Evolutionary conservation across 1,140 invertebrate genomes (phyloP).

Genomic region (Hyphantria cunea): DNA sequence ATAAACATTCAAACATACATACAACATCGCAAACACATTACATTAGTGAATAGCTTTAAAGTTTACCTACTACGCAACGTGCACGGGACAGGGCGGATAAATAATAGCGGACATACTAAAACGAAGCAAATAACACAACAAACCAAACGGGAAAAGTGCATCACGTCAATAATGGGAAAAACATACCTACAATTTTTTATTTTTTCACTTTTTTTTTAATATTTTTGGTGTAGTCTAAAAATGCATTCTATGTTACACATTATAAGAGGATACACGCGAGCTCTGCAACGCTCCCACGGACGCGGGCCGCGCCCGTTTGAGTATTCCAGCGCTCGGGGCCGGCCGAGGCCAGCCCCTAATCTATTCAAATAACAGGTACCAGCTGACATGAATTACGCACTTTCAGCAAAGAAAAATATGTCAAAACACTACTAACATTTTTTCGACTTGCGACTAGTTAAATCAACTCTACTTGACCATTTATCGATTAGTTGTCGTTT

Average conservation of each 20-base stretch:
- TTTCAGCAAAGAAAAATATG: conserved; percentile 83
- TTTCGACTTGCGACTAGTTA: conserved; percentile 82
- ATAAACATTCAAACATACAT: conserved; percentile 25
- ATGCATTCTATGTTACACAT: conserved; percentile 73
- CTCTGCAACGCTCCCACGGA: conserved; percentile 67
- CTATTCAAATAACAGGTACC: conserved; percentile 68
- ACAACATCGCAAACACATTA: conserved; percentile 32
- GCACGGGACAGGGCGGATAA: conserved; percentile 56
- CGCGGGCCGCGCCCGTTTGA: conserved; percentile 53
- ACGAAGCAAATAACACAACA: conserved; percentile 72
- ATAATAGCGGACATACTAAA: conserved; percentile 64
- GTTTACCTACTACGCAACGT: conserved; percentile 53
- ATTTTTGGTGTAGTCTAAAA: conserved; percentile 62
- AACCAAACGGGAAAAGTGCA: conserved; percentile 71
- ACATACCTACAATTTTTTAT: conserved; percentile 60
- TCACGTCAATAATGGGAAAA: conserved; percentile 68
- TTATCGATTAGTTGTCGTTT: conserved; percentile 71
- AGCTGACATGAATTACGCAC: conserved; percentile 83
- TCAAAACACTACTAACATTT: conserved; percentile 82
- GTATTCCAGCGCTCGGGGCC: conserved; percentile 61
- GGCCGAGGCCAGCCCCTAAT: conserved; percentile 33
- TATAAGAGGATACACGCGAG: conserved; percentile 53
- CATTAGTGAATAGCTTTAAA: conserved; percentile 23
- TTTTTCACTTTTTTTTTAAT: conserved; percentile 56
- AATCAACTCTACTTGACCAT: conserved; percentile 82